phyloP scores from a whole-genome alignment of 2,113 vertebrate species.

The Forbesichthys papilliferus region DNA sequence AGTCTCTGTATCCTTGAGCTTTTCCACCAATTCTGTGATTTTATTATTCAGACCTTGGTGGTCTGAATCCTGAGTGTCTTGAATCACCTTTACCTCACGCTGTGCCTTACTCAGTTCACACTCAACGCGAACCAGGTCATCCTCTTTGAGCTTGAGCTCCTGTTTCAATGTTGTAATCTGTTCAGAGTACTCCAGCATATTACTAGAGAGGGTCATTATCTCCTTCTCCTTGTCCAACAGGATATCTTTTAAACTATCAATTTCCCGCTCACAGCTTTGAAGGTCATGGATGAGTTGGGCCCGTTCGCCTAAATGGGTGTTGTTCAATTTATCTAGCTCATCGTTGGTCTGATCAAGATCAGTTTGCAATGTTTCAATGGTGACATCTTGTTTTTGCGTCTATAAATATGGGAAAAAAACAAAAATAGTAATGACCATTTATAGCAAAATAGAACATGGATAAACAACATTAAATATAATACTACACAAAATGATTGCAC shows the following conservation, averaged over 20 bases:
- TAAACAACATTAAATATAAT: not conserved
- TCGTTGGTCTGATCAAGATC: conserved; percentile 88
- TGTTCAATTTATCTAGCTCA: conserved; percentile 87
- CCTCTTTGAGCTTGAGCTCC: conserved; percentile 80
- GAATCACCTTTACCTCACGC: conserved; percentile 71
- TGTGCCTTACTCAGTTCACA: conserved; percentile 76
- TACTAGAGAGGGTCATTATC: conserved; percentile 72
- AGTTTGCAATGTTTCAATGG: conserved; percentile 76
- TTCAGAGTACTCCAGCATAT: conserved; percentile 80
- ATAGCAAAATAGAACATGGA: not conserved
- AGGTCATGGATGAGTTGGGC: conserved; percentile 88
- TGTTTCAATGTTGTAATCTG: conserved; percentile 78
- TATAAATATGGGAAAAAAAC: conserved; percentile 44
- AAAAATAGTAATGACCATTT: not conserved
- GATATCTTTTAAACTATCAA: conserved; percentile 82
- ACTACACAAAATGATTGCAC: not conserved
- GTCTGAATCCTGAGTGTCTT: conserved; percentile 81
- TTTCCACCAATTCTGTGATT: conserved; percentile 75
- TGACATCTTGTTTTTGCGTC: conserved; percentile 80
- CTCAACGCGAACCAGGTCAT: conserved; percentile 76
- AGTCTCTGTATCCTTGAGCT: conserved; percentile 64
- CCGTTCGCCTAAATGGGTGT: conserved; percentile 83
- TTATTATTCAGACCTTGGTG: conserved; percentile 72
- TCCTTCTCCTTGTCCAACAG: conserved; percentile 84
- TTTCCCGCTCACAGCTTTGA: conserved; percentile 87